Percentiles rank a stretch among this genome's conserved stretches.
Conservation (phyloP, 2,797 vertebrate species). For the Amphiprion clarkii region DNA sequence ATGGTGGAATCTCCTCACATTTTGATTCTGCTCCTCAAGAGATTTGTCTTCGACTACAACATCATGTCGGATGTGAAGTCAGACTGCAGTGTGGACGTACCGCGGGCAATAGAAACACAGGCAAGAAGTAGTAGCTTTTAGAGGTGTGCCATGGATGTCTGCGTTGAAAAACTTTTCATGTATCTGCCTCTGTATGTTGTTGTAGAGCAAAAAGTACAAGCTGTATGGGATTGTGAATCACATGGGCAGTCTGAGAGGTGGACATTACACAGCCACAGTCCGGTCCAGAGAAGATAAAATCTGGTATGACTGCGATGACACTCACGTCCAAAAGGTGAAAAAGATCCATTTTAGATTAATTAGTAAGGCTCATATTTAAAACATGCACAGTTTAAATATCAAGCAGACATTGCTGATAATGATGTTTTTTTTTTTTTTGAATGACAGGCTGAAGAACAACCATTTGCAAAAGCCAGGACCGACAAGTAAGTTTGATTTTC, state of each 20-base stretch:
- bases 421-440: neutral
- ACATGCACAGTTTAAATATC: neutral
- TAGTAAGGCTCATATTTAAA: neutral
- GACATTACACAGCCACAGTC: slow-evolving; percentile 71
- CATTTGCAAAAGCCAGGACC: neutral
- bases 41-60: slow-evolving; percentile 69
- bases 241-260: slow-evolving; percentile 52
- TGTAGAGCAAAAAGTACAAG: slow-evolving; percentile 45
- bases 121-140: neutral
- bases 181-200: neutral
- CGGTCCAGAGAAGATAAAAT: slow-evolving; percentile 38
- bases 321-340: slow-evolving; percentile 40
- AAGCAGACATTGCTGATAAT: neutral
- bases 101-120: neutral
- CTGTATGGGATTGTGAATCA: slow-evolving; percentile 77
- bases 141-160: neutral
- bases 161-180: neutral
- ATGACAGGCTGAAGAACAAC: slow-evolving; percentile 16
- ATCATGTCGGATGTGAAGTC: slow-evolving; percentile 63
- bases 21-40: slow-evolving; percentile 74
- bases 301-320: slow-evolving; percentile 72
- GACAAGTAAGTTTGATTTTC: slow-evolving; percentile 7
- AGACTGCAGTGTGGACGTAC: slow-evolving; percentile 11
- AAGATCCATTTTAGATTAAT: neutral
- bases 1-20: slow-evolving; percentile 55